Conservation (phyloP, 2,113 vertebrate genomes). For the Ciconia boyciana region DNA sequence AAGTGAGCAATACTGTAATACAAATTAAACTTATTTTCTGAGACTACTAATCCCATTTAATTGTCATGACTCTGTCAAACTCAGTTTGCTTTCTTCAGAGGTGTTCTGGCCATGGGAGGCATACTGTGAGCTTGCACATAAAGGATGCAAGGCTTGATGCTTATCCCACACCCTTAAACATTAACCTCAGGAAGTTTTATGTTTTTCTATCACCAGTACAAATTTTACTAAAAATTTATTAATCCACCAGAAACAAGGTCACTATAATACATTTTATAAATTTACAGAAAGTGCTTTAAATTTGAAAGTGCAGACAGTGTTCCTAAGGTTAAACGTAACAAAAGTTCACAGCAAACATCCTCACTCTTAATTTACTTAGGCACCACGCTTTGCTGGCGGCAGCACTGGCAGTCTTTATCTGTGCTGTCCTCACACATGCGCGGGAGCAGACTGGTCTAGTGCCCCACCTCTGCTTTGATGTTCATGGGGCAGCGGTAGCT, state of each 20-base stretch:
- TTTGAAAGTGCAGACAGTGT: neutral
- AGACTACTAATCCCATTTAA: neutral
- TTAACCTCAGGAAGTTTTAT: neutral
- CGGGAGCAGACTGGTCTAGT: neutral
- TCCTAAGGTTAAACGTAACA: neutral
- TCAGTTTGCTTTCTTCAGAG: neutral
- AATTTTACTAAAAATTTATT: neutral
- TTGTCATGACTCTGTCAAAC: neutral
- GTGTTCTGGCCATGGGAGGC: neutral
- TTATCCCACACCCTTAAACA: neutral
- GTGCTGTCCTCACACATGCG: neutral
- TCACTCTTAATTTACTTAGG: neutral
- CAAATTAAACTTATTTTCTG: neutral
- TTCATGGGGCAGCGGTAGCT: accelerated
- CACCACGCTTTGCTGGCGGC: accelerated
- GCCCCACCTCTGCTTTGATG: neutral
- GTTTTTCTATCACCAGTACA: neutral
- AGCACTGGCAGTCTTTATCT: neutral
- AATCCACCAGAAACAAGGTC: neutral
- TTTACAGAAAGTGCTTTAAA: neutral
- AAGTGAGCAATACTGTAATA: neutral
- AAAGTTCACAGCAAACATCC: neutral
- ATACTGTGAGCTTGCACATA: neutral
- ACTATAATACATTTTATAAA: neutral
- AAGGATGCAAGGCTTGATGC: neutral